Conservation (phyloP, 2,113 vertebrate genomes). For the Eptesicus fuscus region DNA sequence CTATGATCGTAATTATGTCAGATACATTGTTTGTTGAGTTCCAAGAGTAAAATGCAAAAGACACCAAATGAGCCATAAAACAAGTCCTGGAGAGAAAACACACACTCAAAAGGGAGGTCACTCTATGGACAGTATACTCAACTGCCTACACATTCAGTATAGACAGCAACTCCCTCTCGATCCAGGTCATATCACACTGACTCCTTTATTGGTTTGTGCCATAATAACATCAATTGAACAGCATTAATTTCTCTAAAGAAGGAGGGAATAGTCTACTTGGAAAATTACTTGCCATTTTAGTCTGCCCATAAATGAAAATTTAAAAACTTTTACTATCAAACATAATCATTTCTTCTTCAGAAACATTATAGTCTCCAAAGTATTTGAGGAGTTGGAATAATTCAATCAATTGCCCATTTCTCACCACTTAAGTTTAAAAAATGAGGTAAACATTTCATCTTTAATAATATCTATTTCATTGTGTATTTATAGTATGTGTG, state of each 20-base stretch:
- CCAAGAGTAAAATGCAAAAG: not conserved
- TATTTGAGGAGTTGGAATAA: not conserved
- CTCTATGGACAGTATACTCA: accelerated
- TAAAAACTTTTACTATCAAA: not conserved
- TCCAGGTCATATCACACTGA: not conserved
- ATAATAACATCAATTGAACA: not conserved
- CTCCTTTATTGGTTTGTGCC: not conserved
- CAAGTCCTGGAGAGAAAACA: not conserved
- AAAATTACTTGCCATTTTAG: not conserved
- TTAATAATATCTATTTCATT: not conserved
- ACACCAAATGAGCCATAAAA: not conserved
- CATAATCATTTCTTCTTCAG: not conserved
- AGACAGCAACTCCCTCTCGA: not conserved
- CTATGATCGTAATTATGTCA: not conserved
- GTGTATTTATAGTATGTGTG: not conserved
- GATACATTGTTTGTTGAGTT: not conserved
- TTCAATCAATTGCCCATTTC: not conserved
- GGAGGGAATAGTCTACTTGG: not conserved
- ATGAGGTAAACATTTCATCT: not conserved
- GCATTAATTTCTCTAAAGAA: not conserved
- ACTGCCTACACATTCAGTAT: not conserved
- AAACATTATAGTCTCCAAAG: not conserved
- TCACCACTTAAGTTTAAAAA: not conserved
- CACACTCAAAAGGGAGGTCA: not conserved
- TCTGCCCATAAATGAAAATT: not conserved